Evolutionary conservation across 2,797 vertebrate genomes (phyloP).

Genomic region (Epinephelus malabaricus): DNA sequence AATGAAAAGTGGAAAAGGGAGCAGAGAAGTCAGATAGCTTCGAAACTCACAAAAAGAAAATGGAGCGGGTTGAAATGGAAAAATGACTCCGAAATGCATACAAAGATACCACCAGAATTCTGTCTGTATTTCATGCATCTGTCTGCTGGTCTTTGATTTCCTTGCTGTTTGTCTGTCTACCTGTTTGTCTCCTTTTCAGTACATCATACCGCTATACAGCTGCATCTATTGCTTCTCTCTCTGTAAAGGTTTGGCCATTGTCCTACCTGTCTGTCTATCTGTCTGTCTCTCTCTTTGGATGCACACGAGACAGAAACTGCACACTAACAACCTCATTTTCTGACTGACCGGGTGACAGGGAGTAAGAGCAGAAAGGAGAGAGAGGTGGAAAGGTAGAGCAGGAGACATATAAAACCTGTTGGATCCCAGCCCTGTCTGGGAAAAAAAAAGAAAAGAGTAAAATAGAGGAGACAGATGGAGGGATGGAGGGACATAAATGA

Average conservation of each 20-base stretch:
- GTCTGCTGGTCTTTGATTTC: constrained; percentile 9
- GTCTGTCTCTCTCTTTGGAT: constrained; percentile 37
- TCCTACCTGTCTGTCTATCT: constrained; percentile 3
- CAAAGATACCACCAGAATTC: constrained; percentile 8
- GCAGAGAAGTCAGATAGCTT: constrained; percentile 14
- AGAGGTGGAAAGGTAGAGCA: constrained; percentile 62
- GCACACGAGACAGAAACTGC: constrained; percentile 59
- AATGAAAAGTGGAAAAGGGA: constrained; percentile 51
- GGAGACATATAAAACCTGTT: constrained; percentile 80
- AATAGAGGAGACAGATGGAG: constrained; percentile 73
- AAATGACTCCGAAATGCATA: neutral
- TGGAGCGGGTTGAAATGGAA: neutral
- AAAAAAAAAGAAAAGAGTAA: constrained; percentile 53
- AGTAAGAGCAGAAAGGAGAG: constrained; percentile 41
- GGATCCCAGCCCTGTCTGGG: constrained; percentile 64
- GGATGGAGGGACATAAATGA: constrained; percentile 71
- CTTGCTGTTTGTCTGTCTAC: neutral
- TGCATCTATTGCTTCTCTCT: constrained; percentile 13
- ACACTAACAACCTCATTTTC: constrained; percentile 80
- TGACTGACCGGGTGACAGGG: constrained; percentile 68
- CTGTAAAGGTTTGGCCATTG: neutral
- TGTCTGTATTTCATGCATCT: constrained; percentile 9
- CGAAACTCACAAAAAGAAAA: constrained; percentile 21
- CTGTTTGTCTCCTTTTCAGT: constrained; percentile 6
- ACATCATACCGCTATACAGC: neutral